Base-by-base conservation (phyloP, 2,888 invertebrate species). In the Selenia dentaria region DNA sequence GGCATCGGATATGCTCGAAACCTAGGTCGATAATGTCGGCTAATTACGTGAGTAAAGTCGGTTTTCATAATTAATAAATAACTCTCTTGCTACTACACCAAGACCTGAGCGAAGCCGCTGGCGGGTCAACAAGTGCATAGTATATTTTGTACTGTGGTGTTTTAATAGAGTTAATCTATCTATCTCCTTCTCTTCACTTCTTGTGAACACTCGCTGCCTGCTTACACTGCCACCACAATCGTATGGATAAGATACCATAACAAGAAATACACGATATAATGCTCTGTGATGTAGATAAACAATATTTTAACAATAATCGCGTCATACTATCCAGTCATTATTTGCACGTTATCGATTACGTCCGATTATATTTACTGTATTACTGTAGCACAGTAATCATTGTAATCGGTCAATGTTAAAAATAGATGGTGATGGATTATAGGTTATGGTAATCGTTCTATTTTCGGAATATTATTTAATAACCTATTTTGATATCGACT, bases 341-440 rank as follows among this genome's bases (percentile, higher is more conserved):
- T 72, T 68, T 69, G 58, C 54, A 58, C 40, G 14, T 49, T 37
- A 55, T 56, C 43, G 58, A 60, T 67, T 62, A 67, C 67, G 68
- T 63, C 20, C 36, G 20, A 31, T 28, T 25, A 42, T 35, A 38
- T 34, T 31, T 38, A 31, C 18, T 27, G 4, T 11, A 32, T 24
- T 35, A 33, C 31, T 46, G 12, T 37, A 52, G 13, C 25, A 66
- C 62, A 69, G 59, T 52, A 56, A 39, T 46, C 33, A 33, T 36
- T 31, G 26, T 18, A 46, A 40, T 40, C 40, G 31, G 40, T 40
- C 35, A 40, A 26, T 40, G 24, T 14, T 40, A 48, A 36, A 42
- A 41, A 48, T 48, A 42, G 42, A 25, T 31, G 5, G 11, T 34
- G 13, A 27, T 24, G 3, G 22, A 25, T 12, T 41, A 20, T 14